Conservation (phyloP, 1,140 invertebrate species). For the Drosophila persimilis region DNA sequence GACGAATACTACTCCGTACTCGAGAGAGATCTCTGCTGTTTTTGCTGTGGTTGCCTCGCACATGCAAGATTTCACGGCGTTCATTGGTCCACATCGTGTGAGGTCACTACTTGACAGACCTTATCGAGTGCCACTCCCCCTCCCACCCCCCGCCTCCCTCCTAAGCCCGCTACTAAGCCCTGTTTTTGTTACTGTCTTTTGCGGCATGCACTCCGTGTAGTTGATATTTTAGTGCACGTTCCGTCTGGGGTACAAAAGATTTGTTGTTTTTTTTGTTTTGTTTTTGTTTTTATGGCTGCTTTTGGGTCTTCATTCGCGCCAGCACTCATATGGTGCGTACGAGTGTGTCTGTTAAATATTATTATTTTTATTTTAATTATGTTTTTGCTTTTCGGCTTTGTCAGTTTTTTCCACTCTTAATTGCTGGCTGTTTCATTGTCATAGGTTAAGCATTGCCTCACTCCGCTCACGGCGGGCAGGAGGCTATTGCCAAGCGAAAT, state of each 20-base stretch:
- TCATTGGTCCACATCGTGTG: constrained; percentile 57
- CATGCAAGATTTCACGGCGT: constrained; percentile 40
- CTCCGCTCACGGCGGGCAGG: background rate
- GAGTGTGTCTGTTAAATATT: constrained; percentile 48
- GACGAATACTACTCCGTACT: too few species aligned
- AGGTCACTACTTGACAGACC: constrained; percentile 65
- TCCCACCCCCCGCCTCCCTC: background rate
- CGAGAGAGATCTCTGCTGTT: too few species aligned
- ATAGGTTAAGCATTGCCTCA: constrained; percentile 62
- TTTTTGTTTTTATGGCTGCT: constrained; percentile 30
- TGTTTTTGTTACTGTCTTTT: constrained; percentile 25
- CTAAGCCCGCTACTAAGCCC: background rate
- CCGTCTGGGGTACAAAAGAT: constrained; percentile 37
- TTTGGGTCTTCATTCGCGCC: constrained; percentile 31
- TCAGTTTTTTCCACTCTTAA: constrained; percentile 43
- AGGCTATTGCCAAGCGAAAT: constrained; percentile 33
- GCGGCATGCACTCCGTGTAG: constrained; percentile 34
- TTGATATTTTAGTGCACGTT: constrained; percentile 59
- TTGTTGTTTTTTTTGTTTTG: constrained; percentile 5
- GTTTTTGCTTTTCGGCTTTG: constrained; percentile 17
- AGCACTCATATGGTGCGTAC: constrained; percentile 26
- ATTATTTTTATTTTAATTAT: constrained; percentile 74
- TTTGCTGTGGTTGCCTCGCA: too few species aligned
- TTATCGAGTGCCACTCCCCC: constrained; percentile 36
- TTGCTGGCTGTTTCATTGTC: constrained; percentile 66